These are phyloP conservation scores for Arnoldichthys spilopterus DNA, from an alignment of 2,797 vertebrate genomes.

Conservation along the genomic window DNA sequence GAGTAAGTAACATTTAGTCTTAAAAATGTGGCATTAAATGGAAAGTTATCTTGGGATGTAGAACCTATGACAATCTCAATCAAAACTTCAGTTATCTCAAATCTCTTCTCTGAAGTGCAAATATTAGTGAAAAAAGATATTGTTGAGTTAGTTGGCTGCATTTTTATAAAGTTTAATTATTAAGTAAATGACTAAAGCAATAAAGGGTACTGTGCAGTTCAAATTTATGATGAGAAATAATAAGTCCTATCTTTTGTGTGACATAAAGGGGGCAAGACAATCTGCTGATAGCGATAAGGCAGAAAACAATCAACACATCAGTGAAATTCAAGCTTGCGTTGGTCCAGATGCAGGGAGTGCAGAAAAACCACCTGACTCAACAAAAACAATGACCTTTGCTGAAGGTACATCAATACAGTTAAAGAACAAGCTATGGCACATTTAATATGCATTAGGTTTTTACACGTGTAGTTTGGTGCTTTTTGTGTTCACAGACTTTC, in stretches of 20 bases:
- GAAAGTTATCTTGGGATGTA: background rate
- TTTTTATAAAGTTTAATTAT: background rate
- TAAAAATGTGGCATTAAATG: background rate
- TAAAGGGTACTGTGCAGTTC: too few relatives aligned
- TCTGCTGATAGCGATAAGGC: constrained; percentile 8
- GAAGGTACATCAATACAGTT: constrained; percentile 38
- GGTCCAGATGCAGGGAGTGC: constrained; percentile 40
- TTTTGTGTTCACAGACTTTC: too few relatives aligned
- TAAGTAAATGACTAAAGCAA: background rate
- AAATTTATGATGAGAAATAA: too few relatives aligned
- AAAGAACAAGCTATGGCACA: constrained; percentile 3
- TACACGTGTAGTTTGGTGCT: too few relatives aligned
- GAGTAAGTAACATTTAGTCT: constrained; percentile 29
- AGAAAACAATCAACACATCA: constrained; percentile 5
- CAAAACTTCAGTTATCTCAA: background rate
- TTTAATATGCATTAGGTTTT: constrained; percentile 17
- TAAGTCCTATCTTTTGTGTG: background rate
- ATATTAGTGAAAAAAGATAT: too few relatives aligned
- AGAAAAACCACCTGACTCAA: constrained; percentile 37
- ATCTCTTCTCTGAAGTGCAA: background rate
- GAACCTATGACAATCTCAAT: background rate
- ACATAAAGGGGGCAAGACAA: constrained; percentile 2
- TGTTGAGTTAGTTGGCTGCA: too few relatives aligned
- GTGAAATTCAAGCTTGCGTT: constrained; percentile 30
- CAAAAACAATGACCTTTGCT: background rate